Conservation (phyloP, 2,888 invertebrate genomes). For the Parnassius apollo region DNA sequence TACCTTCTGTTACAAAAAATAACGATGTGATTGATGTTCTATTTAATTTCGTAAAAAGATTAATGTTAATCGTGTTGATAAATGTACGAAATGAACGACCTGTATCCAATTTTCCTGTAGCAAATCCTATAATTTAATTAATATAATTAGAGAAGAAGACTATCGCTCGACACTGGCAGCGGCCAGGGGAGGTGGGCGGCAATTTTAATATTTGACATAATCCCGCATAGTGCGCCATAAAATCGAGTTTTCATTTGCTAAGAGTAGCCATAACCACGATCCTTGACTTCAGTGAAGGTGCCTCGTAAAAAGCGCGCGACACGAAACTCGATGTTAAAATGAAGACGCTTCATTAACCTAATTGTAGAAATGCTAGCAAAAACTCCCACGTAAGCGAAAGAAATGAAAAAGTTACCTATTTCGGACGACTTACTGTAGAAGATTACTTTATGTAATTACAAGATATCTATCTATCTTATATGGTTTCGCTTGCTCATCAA, state of each 20-base stretch:
- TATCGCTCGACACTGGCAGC: constrained; percentile 2
- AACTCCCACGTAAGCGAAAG: background rate
- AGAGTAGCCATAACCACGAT: constrained; percentile 58
- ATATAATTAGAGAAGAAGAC: constrained; percentile 11
- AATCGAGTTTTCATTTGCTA: constrained; percentile 71
- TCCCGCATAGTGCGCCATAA: constrained; percentile 65
- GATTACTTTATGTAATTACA: constrained; percentile 9
- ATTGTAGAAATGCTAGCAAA: constrained; percentile 12
- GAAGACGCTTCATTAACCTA: constrained; percentile 25
- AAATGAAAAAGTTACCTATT: constrained; percentile 10
- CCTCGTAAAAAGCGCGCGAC: constrained; percentile 41
- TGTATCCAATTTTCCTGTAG: constrained; percentile 10
- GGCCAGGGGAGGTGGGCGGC: background rate
- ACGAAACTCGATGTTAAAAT: constrained; percentile 28
- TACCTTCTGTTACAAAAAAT: no score
- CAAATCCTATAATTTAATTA: constrained; percentile 18
- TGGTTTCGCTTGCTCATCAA: background rate
- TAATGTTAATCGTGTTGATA: constrained; percentile 9
- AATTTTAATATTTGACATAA: constrained; percentile 37
- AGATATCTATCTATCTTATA: background rate
- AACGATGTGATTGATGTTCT: no score
- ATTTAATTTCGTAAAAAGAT: background rate
- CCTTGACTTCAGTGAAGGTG: constrained; percentile 47
- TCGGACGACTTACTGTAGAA: constrained; percentile 1
- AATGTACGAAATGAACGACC: constrained; percentile 12